Evolutionary conservation across 2,888 invertebrate genomes (phyloP).

Genomic region (Ferrisia virgata): DNA sequence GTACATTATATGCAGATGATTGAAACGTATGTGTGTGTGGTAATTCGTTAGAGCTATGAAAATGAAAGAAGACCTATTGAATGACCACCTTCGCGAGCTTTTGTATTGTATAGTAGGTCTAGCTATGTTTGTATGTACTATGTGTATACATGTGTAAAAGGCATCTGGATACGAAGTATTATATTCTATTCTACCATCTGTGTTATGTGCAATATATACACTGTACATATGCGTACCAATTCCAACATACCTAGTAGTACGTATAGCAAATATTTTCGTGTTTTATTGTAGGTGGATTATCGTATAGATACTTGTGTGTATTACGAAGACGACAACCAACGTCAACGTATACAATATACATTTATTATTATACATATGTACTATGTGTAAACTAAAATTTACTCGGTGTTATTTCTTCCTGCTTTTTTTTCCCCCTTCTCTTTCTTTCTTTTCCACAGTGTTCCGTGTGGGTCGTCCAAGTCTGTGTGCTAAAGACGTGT

Average conservation of each 20-base stretch:
- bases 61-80: neutral
- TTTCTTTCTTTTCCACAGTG: neutral
- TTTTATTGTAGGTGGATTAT: neutral
- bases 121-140: neutral
- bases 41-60: neutral
- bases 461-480: neutral
- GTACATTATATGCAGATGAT: neutral
- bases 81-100: neutral
- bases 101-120: too few species aligned
- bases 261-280: neutral
- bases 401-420: neutral
- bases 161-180: neutral
- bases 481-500: neutral
- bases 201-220: neutral
- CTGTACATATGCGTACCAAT: neutral
- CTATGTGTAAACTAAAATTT: neutral
- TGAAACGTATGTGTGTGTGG: neutral
- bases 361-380: too few species aligned
- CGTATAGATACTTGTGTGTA: too few species aligned
- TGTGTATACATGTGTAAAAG: neutral
- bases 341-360: too few species aligned
- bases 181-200: too few species aligned
- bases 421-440: neutral
- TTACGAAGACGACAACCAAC: neutral
- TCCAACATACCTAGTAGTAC: neutral